Base-by-base conservation (phyloP, 2,113 vertebrate species). In the Poeciliopsis retropinna region DNA sequence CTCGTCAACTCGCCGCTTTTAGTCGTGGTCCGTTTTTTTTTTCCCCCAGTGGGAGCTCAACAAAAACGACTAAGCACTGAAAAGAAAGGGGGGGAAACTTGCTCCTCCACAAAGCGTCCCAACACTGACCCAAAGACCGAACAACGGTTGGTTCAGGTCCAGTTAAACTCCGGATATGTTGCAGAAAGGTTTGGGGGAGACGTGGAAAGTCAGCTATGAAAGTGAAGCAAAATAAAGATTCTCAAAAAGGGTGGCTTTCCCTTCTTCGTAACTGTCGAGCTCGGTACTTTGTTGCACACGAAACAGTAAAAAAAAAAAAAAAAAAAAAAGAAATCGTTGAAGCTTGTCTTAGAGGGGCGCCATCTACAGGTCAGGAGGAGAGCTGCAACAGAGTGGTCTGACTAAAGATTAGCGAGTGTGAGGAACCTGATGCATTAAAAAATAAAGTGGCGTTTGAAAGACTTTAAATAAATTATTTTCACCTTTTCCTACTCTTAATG, bases 261-360 rank as follows among this genome's bases (percentile, higher is more conserved):
- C 73, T 69, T 79, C 75, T 78, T 64, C 64, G 72, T 78, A 72
- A 71, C 81, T 85, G 79, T 85, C 81, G 64, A 64, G 80, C 82
- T 90, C 75, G 30, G 37, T 19, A 86, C 88, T 91, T 89, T 86
- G 80, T 92, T 86, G 87, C 74, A 85, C 91, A 89, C 85, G 85
- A 80, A 91, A 85, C 78, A 86, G 80, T 70, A 69, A 34, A 13
- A 60, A 57, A 70, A 70, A 71, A 29, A 19, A n/a, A 19, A 8
- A 22, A 25, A n/a, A 70, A 71, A 83, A 72, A 30, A 27, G 4
- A 19, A 47, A 19, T 17, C 4, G 4, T 57, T 63, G 25, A 31
- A 76, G 60, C 64, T 30, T 25, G 47, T 77, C 75, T 79, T 10
- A 1, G 67, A 70, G 5, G 47, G 30, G 81, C 88, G 85, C 87